Evolutionary conservation across 2,113 vertebrate genomes (phyloP), one percentile per base, ranked within the genome.

Genomic region (Oreochromis tanganicae): DNA sequence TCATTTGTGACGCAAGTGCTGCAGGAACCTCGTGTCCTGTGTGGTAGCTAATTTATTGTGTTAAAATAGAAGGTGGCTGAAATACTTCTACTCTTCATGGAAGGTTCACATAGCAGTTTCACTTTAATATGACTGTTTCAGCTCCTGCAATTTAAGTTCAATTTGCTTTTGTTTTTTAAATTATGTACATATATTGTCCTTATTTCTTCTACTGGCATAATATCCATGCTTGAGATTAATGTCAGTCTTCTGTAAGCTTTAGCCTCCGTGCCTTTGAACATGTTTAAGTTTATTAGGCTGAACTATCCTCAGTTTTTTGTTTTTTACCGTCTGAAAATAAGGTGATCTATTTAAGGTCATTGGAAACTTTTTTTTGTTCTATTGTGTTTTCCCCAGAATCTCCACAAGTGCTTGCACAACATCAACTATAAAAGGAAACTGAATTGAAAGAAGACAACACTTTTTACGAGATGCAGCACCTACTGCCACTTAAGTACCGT

Each of bases 91-190:
- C 38, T 27, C 68, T 46, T 73, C 9, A 27, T 17, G 13, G 24
- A 75, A 5, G 3, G 21, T 71, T 43, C 21, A 73, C 68, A 46
- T 9, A 46, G 38, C 68, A 73, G 68, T 48, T 75, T 75, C 24
- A 48, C 1, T 0, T 46, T 75, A 27, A 48, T 48, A 48, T 0
- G 0, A 75, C 24, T 11, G 41, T 29, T 75, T 75, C 41, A 73
- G 21, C 43, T 27, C 21, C 66, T 16, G 11, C 36, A 71, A 43
- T 24, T 71, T 71, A 73, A 41, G 11, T 68, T 68, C 1, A 27
- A 46, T 43, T 73, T 16, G 8, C 8, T 2, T 73, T 17, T 68
- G 1, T 17, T 27, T 29, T 46, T 17, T 4, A 0, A 2, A 27
- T 75, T 75, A 75, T 75, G 21, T 46, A 46, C 38, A 73, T 73